Conservation (phyloP, 2,888 invertebrate species). For the Brenthis hecate region DNA sequence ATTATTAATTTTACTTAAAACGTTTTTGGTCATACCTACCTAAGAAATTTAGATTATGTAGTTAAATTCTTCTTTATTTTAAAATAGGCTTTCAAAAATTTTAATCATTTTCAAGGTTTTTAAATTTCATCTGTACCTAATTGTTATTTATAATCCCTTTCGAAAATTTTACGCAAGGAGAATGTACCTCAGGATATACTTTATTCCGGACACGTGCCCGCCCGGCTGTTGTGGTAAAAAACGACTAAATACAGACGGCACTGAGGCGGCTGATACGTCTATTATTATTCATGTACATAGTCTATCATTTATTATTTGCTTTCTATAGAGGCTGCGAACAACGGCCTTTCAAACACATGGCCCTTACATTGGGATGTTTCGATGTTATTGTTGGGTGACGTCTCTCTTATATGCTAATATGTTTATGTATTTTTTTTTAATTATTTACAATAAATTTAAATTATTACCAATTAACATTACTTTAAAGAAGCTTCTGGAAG, state of each 20-base stretch:
- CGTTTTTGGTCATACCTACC: too few relatives aligned
- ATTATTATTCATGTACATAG: constrained; percentile 56
- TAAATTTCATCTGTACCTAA: constrained; percentile 56
- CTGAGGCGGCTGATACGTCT: constrained; percentile 49
- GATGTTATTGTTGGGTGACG: neutral
- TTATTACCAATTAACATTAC: too few relatives aligned
- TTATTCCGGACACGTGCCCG: constrained; percentile 38
- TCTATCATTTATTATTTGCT: constrained; percentile 63
- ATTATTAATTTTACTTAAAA: too few relatives aligned
- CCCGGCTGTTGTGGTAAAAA: constrained; percentile 67
- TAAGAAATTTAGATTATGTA: constrained; percentile 40
- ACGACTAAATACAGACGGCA: constrained; percentile 51
- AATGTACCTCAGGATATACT: constrained; percentile 9
- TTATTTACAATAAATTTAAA: too few relatives aligned
- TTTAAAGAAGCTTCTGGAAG: too few relatives aligned
- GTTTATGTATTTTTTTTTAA: too few relatives aligned
- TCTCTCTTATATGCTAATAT: neutral
- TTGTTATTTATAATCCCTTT: constrained; percentile 46
- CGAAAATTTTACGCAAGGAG: constrained; percentile 27
- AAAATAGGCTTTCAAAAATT: neutral
- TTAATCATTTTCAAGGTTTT: constrained; percentile 43
- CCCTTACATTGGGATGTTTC: constrained; percentile 31
- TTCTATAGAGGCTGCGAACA: constrained; percentile 48
- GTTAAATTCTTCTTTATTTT: neutral
- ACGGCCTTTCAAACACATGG: constrained; percentile 40